These are phyloP conservation scores for Bujurquina vittata DNA, from an alignment of 2,113 vertebrate genomes.

Conservation along the genomic window DNA sequence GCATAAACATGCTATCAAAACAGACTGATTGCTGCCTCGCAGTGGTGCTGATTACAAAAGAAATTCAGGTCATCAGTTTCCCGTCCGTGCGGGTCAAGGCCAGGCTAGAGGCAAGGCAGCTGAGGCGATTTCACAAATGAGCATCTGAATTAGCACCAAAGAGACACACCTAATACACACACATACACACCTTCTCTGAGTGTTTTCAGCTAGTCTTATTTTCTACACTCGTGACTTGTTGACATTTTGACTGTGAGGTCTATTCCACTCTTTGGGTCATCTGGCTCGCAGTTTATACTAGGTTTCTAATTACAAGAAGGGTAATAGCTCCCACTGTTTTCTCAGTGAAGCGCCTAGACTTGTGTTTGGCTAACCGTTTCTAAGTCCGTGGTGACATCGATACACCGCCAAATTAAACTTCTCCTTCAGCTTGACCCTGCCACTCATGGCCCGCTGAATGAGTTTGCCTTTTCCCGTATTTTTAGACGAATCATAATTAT, in stretches of 20 bases:
- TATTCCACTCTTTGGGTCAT: slow-evolving; percentile 52
- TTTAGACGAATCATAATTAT: slow-evolving; percentile 79
- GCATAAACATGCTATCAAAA: slow-evolving; percentile 55
- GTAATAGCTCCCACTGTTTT: slow-evolving; percentile 77
- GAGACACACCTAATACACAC: slow-evolving; percentile 19
- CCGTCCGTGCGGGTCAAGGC: slow-evolving; percentile 50
- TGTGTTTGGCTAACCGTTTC: slow-evolving; percentile 78
- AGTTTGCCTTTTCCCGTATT: slow-evolving; percentile 68
- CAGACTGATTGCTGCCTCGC: slow-evolving; percentile 68
- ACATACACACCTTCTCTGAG: slow-evolving; percentile 33
- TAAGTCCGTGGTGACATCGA: slow-evolving; percentile 71
- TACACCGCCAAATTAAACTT: slow-evolving; percentile 76
- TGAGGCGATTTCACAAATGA: slow-evolving; percentile 63
- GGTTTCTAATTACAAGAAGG: slow-evolving; percentile 77
- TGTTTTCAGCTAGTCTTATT: slow-evolving; percentile 40
- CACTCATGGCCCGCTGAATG: slow-evolving; percentile 64
- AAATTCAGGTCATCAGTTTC: slow-evolving; percentile 64
- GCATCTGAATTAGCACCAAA: slow-evolving; percentile 59
- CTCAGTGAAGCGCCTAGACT: slow-evolving; percentile 67
- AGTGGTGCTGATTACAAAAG: slow-evolving; percentile 67
- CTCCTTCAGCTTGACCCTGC: slow-evolving; percentile 79
- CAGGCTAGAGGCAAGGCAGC: slow-evolving; percentile 60
- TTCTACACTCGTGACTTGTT: slow-evolving; percentile 50
- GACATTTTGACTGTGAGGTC: slow-evolving; percentile 64
- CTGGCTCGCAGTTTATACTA: slow-evolving; percentile 62